Percentiles rank a stretch among this genome's conserved stretches.
phyloP scores from a whole-genome alignment of 1,140 invertebrate genomes.

The Thaumatotibia leucotreta region DNA sequence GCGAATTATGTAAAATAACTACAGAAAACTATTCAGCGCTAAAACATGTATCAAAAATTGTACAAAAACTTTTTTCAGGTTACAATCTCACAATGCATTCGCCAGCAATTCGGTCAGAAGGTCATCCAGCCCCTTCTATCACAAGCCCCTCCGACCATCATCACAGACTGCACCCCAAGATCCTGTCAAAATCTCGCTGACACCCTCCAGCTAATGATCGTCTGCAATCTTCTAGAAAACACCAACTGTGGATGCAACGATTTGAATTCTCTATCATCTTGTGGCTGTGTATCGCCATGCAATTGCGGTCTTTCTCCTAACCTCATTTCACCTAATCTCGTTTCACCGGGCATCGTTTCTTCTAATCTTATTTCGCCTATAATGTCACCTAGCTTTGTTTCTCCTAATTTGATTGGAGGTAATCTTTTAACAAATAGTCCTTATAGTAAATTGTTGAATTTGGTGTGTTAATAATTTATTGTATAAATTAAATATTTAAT shows the following conservation, averaged over 20 bases:
- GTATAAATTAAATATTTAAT: background rate
- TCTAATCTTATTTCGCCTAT: constrained; percentile 15
- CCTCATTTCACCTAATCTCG: background rate
- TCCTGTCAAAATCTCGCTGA: constrained; percentile 56
- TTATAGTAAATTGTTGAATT: background rate
- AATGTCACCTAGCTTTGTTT: constrained; percentile 14
- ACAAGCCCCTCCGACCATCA: constrained; percentile 31
- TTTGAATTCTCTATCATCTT: constrained; percentile 24
- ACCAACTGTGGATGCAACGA: constrained; percentile 24
- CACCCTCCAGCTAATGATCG: constrained; percentile 58
- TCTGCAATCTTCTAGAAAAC: constrained; percentile 50
- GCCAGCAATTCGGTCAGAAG: constrained; percentile 25
- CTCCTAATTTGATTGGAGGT: constrained; percentile 17
- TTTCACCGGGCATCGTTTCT: background rate
- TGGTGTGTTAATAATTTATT: background rate
- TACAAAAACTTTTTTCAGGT: constrained; percentile 37
- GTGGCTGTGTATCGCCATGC: constrained; percentile 24
- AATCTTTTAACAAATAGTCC: background rate
- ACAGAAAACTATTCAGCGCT: too few relatives aligned
- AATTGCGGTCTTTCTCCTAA: constrained; percentile 27
- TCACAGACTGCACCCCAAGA: constrained; percentile 55
- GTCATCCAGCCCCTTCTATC: constrained; percentile 20
- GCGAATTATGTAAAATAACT: too few relatives aligned
- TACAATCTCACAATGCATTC: constrained; percentile 24
- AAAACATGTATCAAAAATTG: too few relatives aligned